These are phyloP conservation scores for Heliconius himera DNA, from an alignment of 1,140 invertebrate species.

Conservation along the genomic window DNA sequence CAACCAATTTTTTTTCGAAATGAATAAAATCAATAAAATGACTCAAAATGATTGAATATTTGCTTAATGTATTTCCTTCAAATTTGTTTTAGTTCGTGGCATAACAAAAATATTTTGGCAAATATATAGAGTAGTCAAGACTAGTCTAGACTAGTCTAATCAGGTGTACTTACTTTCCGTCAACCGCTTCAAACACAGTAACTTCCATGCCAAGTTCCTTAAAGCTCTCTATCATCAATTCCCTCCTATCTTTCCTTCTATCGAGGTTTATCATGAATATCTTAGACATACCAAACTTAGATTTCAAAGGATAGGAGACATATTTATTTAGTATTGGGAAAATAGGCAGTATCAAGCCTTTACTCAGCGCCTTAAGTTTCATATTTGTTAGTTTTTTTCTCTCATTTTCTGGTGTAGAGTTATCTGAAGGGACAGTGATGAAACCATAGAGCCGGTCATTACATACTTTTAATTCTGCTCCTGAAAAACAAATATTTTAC, in stretches of 20 bases:
- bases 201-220: conserved; percentile 90
- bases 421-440: conserved; percentile 89
- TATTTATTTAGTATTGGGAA: conserved; percentile 71
- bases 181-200: conserved; percentile 90
- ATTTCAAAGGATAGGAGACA: conserved; percentile 79
- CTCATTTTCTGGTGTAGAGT: conserved; percentile 85
- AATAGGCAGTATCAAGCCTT: conserved; percentile 64
- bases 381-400: conserved; percentile 89
- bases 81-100: too few relatives aligned
- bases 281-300: conserved; percentile 87
- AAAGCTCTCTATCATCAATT: conserved; percentile 90
- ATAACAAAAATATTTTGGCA: too few relatives aligned
- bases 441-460: conserved; percentile 93
- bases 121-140: conserved; percentile 12
- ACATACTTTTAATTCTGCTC: conserved; percentile 88
- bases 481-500: conserved; percentile 57
- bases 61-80: too few relatives aligned
- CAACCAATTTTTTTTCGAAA: too few relatives aligned
- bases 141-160: background rate
- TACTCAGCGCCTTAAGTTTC: conserved; percentile 82
- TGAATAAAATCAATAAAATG: too few relatives aligned
- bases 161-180: conserved; percentile 88
- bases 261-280: conserved; percentile 96
- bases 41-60: too few relatives aligned
- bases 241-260: conserved; percentile 89